phyloP scores from a whole-genome alignment of 2,888 invertebrate genomes.

The Latrodectus hesperus region DNA sequence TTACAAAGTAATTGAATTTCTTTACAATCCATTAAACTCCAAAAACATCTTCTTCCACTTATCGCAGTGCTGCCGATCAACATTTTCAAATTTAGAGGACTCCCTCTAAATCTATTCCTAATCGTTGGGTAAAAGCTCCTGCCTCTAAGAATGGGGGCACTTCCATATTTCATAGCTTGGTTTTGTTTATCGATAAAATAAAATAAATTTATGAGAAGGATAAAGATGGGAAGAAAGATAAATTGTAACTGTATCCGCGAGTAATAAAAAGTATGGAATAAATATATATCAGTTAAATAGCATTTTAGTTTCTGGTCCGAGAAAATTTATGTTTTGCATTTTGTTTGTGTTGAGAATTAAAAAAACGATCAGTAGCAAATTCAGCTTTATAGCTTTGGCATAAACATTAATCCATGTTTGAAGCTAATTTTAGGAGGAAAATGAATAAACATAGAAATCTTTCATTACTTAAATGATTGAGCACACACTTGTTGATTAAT shows the following conservation, averaged over 20 bases:
- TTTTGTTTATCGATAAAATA: too few species aligned
- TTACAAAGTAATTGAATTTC: slow-evolving; percentile 53
- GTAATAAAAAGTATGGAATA: slow-evolving; percentile 13
- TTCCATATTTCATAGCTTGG: neutral
- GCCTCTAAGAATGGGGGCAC: neutral
- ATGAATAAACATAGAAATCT: too few species aligned
- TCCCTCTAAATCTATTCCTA: neutral
- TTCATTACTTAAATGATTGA: too few species aligned
- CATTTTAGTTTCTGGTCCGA: slow-evolving; percentile 24
- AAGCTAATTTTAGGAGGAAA: too few species aligned
- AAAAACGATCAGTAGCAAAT: too few species aligned
- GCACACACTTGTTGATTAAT: too few species aligned
- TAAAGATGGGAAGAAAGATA: too few species aligned
- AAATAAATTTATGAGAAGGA: too few species aligned
- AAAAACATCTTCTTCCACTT: slow-evolving; percentile 23
- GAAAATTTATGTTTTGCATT: too few species aligned
- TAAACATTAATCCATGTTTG: too few species aligned
- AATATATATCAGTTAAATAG: slow-evolving; percentile 40
- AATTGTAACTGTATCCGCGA: slow-evolving; percentile 35
- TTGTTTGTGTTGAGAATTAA: too few species aligned
- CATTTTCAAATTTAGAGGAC: neutral
- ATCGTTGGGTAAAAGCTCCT: slow-evolving; percentile 4
- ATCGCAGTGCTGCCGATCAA: slow-evolving; percentile 46
- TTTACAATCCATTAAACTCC: slow-evolving; percentile 32
- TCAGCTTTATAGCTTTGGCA: too few species aligned